Evolutionary conservation across 2,113 vertebrate species (phyloP).

Genomic region (Ictalurus punctatus): DNA sequence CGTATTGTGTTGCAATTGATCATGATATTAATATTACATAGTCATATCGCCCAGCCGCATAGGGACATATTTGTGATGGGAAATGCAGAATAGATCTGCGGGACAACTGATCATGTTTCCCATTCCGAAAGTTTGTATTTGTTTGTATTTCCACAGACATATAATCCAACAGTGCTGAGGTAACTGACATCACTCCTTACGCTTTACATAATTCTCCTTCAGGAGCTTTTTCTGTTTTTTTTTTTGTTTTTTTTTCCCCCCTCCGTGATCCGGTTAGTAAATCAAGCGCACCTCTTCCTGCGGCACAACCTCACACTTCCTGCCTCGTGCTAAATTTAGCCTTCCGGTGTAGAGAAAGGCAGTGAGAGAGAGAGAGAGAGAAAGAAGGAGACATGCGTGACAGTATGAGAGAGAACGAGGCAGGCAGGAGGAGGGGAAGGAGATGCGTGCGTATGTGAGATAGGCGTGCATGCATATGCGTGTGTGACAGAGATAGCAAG

Average conservation of each 20-base stretch:
- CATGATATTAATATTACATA: not conserved
- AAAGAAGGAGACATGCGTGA: not conserved
- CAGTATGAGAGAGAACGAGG: not conserved
- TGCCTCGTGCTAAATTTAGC: conserved; percentile 49
- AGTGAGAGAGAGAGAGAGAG: conserved; percentile 8
- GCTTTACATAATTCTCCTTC: not conserved
- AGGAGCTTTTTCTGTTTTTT: not conserved
- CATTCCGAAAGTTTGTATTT: not conserved
- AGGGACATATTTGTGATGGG: not conserved
- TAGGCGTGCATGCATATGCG: not conserved
- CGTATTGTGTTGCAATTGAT: not conserved
- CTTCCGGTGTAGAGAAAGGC: conserved; percentile 9
- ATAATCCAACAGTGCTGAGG: not conserved
- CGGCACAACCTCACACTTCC: conserved; percentile 36
- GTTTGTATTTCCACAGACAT: not conserved
- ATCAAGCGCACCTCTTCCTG: conserved; percentile 39
- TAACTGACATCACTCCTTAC: not conserved
- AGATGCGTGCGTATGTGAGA: not conserved
- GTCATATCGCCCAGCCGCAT: not conserved
- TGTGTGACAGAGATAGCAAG: conserved; percentile 10
- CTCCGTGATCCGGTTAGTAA: not conserved
- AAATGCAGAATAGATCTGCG: not conserved
- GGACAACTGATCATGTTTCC: not conserved
- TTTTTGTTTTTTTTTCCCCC: not conserved
- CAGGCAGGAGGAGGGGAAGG: not conserved